A percentile compares a stretch with the other conserved stretches of the same genome.
phyloP scores from a whole-genome alignment of 2,113 vertebrate genomes.

The Trochalopteron elliotii region DNA sequence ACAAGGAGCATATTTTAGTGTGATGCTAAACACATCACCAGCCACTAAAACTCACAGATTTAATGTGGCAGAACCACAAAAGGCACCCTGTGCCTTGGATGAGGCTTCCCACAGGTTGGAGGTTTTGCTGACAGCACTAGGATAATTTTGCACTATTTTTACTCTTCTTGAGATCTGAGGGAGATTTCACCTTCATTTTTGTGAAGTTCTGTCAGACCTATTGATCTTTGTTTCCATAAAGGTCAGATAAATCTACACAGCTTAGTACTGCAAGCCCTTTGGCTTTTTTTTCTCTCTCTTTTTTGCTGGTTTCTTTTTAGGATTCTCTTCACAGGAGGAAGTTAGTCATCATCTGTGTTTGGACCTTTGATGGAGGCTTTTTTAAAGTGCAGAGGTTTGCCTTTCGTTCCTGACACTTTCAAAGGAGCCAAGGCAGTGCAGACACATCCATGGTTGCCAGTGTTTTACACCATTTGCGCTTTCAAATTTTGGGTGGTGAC shows the following conservation, averaged over 20 bases:
- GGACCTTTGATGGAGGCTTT: background rate
- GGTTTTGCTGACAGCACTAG: background rate
- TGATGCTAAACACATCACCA: background rate
- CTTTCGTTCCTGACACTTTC: background rate
- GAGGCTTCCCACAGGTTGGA: background rate
- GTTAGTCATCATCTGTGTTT: background rate
- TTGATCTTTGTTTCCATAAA: background rate
- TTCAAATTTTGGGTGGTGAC: background rate
- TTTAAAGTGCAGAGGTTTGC: background rate
- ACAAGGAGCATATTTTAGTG: constrained; percentile 37
- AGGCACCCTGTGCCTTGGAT: background rate
- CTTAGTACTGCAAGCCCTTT: background rate
- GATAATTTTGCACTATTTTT: background rate
- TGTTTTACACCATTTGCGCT: fast-evolving
- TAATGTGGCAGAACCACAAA: background rate
- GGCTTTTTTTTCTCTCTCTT: background rate
- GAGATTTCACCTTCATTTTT: background rate
- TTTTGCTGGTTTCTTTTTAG: background rate
- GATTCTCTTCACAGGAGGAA: background rate
- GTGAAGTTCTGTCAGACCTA: background rate
- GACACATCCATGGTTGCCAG: fast-evolving
- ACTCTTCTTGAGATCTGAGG: background rate
- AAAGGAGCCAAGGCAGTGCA: background rate
- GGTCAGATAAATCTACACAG: background rate
- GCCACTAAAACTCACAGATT: background rate